Conservation (phyloP, 2,113 vertebrate species). For the Phycodurus eques region DNA sequence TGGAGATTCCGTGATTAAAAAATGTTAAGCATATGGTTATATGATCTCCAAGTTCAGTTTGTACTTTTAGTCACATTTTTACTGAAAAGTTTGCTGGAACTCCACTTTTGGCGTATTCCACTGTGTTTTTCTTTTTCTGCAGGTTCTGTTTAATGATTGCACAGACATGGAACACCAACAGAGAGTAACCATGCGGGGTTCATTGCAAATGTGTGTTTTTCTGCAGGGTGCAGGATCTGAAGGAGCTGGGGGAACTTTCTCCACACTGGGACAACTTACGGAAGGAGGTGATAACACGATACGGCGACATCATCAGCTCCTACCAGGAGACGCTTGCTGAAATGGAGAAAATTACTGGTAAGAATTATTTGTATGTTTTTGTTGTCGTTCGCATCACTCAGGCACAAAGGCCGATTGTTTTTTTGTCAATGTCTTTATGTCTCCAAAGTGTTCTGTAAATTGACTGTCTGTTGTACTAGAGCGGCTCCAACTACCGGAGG, state of each 20-base stretch:
- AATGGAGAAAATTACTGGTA: slow-evolving; percentile 89
- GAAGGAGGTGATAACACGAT: slow-evolving; percentile 88
- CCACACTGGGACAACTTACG: slow-evolving; percentile 97
- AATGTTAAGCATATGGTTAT: neutral
- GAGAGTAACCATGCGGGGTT: neutral
- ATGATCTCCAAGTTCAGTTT: neutral
- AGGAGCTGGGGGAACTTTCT: slow-evolving; percentile 92
- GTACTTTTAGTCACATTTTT: neutral
- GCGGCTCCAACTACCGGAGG: too few species aligned
- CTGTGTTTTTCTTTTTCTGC: neutral
- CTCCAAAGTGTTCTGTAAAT: too few species aligned
- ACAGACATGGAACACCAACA: neutral
- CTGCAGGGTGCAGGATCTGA: slow-evolving; percentile 88
- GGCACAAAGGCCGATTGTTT: neutral
- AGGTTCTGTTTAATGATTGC: neutral
- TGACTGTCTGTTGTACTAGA: too few species aligned
- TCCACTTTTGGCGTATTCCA: neutral
- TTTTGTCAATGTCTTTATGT: too few species aligned
- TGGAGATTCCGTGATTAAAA: neutral
- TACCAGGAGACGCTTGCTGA: slow-evolving; percentile 91
- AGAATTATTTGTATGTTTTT: neutral
- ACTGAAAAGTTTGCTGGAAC: neutral
- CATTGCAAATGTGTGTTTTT: slow-evolving; percentile 30
- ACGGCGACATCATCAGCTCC: slow-evolving; percentile 84
- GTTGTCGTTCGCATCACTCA: neutral